A percentile compares a stretch with the other conserved stretches of the same genome.
These are phyloP conservation scores for Hermaeophaga mercurialis DNA, from an alignment of 2,888 invertebrate species.

Conservation along the genomic window DNA sequence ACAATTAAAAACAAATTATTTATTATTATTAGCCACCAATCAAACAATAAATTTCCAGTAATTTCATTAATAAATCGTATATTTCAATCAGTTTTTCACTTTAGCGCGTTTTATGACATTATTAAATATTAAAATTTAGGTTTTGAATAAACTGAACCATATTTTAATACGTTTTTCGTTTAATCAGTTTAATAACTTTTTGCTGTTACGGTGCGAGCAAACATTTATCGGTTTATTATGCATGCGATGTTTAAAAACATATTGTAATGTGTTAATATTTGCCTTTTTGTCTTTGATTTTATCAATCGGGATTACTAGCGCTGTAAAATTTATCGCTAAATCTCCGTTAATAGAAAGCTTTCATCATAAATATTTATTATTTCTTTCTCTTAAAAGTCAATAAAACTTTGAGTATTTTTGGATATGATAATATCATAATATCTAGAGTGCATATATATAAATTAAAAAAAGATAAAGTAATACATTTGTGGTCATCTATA, in stretches of 20 bases:
- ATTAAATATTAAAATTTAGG: slow-evolving; percentile 32
- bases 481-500: too few relatives aligned
- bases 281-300: slow-evolving; percentile 4
- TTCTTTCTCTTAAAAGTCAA: too few relatives aligned
- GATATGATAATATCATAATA: too few relatives aligned
- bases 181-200: slow-evolving; percentile 4
- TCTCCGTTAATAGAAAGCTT: too few relatives aligned
- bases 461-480: too few relatives aligned
- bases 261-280: slow-evolving; percentile 1
- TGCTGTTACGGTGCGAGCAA: not conserved
- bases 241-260: not conserved
- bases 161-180: slow-evolving; percentile 18
- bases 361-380: too few relatives aligned
- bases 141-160: slow-evolving; percentile 27
- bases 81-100: slow-evolving; percentile 37
- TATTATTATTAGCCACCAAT: slow-evolving; percentile 38
- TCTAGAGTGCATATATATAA: too few relatives aligned
- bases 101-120: slow-evolving; percentile 30
- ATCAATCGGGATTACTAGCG: not conserved
- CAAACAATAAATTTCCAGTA: slow-evolving; percentile 37
- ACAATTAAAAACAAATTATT: slow-evolving; percentile 43
- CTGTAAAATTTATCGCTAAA: not conserved
- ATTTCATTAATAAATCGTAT: slow-evolving; percentile 39
- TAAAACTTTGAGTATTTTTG: too few relatives aligned
- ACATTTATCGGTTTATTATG: not conserved